phyloP scores from a whole-genome alignment of 2,888 invertebrate genomes.

The Chouioia cunea region DNA sequence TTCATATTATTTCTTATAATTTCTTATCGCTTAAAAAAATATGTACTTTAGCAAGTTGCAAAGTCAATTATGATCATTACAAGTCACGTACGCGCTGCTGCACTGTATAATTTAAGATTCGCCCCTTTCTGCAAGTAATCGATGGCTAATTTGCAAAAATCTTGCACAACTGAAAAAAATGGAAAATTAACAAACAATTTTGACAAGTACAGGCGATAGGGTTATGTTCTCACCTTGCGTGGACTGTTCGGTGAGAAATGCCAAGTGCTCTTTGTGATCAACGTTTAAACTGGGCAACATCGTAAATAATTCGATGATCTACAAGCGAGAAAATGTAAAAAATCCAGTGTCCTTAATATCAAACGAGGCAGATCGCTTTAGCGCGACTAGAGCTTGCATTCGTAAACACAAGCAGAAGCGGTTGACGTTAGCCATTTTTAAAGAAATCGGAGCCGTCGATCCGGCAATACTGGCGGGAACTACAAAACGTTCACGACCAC shows the following conservation, averaged over 20 bases:
- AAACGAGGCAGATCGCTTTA: too few relatives aligned
- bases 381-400: too few relatives aligned
- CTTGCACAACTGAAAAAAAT: constrained; percentile 73
- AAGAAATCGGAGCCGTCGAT: too few relatives aligned
- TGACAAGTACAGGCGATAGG: neutral
- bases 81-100: constrained; percentile 73
- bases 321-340: too few relatives aligned
- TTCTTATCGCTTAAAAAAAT: neutral
- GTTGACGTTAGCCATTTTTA: too few relatives aligned
- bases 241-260: constrained; percentile 70
- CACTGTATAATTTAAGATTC: constrained; percentile 74
- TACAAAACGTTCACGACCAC: too few relatives aligned
- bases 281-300: constrained; percentile 67
- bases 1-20: neutral
- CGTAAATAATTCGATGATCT: neutral
- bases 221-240: constrained; percentile 68
- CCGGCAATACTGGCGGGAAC: too few relatives aligned
- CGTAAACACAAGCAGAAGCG: too few relatives aligned
- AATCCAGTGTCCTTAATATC: too few relatives aligned
- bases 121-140: constrained; percentile 78
- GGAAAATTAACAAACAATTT: too few relatives aligned
- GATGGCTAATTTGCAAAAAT: constrained; percentile 78
- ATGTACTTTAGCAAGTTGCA: too few relatives aligned
- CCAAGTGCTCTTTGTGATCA: constrained; percentile 73
- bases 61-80: neutral